A percentile compares a stretch with the other conserved stretches of the same genome.
phyloP scores from a whole-genome alignment of 2,797 vertebrate genomes.

The Sphaeramia orbicularis region DNA sequence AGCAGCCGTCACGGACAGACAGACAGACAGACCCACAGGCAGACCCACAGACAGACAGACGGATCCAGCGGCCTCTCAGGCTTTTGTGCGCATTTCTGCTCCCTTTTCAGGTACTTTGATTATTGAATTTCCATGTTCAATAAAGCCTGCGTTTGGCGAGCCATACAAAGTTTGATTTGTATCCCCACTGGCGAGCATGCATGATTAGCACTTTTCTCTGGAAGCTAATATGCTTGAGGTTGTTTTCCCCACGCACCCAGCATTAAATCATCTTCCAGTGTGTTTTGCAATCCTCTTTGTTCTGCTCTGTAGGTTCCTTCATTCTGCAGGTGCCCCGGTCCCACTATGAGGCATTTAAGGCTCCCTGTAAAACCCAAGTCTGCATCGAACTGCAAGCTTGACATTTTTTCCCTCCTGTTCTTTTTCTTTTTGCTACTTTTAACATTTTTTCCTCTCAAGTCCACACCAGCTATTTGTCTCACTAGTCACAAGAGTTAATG shows the following conservation, averaged over 20 bases:
- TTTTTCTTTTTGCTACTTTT: constrained; percentile 15
- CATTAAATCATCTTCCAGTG: constrained; percentile 73
- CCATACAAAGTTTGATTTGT: constrained; percentile 21
- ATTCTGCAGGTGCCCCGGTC: constrained; percentile 52
- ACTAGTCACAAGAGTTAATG: constrained; percentile 70
- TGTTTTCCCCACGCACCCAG: constrained; percentile 61
- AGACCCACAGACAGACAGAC: not conserved
- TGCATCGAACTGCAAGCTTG: constrained; percentile 53
- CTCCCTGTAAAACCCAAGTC: constrained; percentile 29
- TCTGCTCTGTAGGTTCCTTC: constrained; percentile 67
- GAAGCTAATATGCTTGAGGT: constrained; percentile 61
- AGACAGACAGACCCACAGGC: not conserved
- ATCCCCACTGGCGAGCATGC: constrained; percentile 66
- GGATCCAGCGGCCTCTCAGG: not conserved
- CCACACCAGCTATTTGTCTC: constrained; percentile 58
- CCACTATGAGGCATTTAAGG: constrained; percentile 55
- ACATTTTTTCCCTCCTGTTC: constrained; percentile 7
- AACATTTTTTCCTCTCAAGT: constrained; percentile 7
- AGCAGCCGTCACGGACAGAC: constrained; percentile 40
- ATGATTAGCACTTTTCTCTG: constrained; percentile 72
- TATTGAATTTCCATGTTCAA: constrained; percentile 67
- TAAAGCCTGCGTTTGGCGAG: constrained; percentile 46
- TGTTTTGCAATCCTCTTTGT: constrained; percentile 72
- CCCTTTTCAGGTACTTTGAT: constrained; percentile 44
- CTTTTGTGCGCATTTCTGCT: constrained; percentile 9